Base-by-base conservation (phyloP, 30 jellyfish, hydroid and myxozoan species). In the Cassiopea xamachana region DNA sequence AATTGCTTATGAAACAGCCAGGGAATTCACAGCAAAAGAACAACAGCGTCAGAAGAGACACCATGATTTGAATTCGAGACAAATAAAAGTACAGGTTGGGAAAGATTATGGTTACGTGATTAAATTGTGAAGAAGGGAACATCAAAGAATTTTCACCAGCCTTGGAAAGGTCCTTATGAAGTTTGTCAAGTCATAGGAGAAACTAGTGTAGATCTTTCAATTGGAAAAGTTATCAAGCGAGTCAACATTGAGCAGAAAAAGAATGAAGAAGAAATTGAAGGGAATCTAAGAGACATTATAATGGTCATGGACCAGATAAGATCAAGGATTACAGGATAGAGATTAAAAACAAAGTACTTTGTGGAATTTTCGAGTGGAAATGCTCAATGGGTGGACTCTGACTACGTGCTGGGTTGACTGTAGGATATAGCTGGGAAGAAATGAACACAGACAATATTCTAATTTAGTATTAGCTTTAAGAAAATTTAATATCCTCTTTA, bases 151-250 rank as follows among this genome's bases (percentile, higher is more conserved):
- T 82, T 82, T 13, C 69, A 82, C 39, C 90, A 82, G 47, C 90
- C 92, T 62, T 83, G 85, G 92, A 83, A 12, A 46, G 92, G 86
- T 46, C 92, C 86, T 16, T 83, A 50, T 68, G 86, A 16, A 76
- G 92, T 5, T 75, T n/a, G n/a, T n/a, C n/a, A n/a, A n/a, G n/a
- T n/a, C n/a, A n/a, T n/a, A n/a, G n/a, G n/a, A n/a, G n/a, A 69
- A 7, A 70, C 69, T 51, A 84, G 62, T 45, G 80, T 64, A 8
- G 81, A 81, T 3, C 67, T 69, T 10, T 88, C 43, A 18, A 10
- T 72, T 7, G 81, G 60, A 27, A 72, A 72, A 46, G n/a, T 7
- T 2, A 18, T 68, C 27, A 68, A 68, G 27, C 10, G 85, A 76
- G 85, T 76, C 15, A 76, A 76, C 85, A 76, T 76, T 46, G 85